Evolutionary conservation across 2,797 vertebrate species (phyloP).

Genomic region (Gastrophryne carolinensis): DNA sequence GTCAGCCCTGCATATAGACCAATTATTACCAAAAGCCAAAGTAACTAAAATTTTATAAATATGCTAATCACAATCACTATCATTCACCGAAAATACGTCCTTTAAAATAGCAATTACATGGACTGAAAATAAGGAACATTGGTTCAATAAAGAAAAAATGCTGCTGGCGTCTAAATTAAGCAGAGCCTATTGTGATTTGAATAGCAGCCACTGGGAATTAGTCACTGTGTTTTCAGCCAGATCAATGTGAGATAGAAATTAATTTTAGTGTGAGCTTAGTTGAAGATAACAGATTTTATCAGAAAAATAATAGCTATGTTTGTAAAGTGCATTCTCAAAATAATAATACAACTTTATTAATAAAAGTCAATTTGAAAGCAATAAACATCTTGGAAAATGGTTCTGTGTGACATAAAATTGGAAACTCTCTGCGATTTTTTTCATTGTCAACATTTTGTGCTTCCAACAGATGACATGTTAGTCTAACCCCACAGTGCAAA

Average conservation of each 20-base stretch:
- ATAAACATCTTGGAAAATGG: neutral
- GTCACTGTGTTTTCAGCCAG: slow-evolving; percentile 33
- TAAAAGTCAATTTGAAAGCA: slow-evolving; percentile 13
- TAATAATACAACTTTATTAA: slow-evolving; percentile 29
- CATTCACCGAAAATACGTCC: too few species aligned
- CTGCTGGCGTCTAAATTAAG: slow-evolving; percentile 43
- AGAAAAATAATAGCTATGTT: slow-evolving; percentile 33
- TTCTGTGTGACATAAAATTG: slow-evolving; percentile 1
- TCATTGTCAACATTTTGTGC: too few species aligned
- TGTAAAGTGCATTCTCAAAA: slow-evolving; percentile 23
- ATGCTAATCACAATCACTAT: too few species aligned
- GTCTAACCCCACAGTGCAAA: too few species aligned
- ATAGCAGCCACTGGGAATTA: slow-evolving; percentile 43
- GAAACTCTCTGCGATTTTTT: neutral
- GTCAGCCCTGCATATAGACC: too few species aligned
- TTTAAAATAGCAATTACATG: slow-evolving; percentile 16
- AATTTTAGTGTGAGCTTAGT: slow-evolving; percentile 42
- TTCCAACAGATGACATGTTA: too few species aligned
- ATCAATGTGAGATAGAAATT: slow-evolving; percentile 46
- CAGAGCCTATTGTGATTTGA: slow-evolving; percentile 36
- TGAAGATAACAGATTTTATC: slow-evolving; percentile 45
- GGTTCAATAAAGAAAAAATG: slow-evolving; percentile 36
- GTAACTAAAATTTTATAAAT: too few species aligned
- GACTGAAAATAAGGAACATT: slow-evolving; percentile 28
- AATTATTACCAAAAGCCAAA: too few species aligned